Evolutionary conservation across 2,113 vertebrate species (phyloP).

Genomic region (Pica pica): DNA sequence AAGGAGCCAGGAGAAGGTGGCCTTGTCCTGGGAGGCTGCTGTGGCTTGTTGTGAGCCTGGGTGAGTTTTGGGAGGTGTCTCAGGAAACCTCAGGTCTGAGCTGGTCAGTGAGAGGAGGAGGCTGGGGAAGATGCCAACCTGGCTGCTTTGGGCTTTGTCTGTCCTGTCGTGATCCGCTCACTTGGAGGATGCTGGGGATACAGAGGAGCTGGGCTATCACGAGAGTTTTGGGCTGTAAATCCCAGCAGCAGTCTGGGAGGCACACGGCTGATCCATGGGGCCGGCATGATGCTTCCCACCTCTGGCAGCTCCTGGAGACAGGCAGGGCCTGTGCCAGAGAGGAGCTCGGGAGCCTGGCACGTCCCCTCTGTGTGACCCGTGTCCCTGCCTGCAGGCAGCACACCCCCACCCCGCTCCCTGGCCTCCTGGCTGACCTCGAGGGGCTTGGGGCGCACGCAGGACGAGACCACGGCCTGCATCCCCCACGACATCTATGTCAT

Average conservation of each 20-base stretch:
- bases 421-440: constrained; percentile 83
- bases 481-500: constrained; percentile 85
- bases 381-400: constrained; percentile 66
- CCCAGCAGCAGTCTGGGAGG: background rate
- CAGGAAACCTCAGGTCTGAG: background rate
- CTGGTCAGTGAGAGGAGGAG: background rate
- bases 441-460: constrained; percentile 77
- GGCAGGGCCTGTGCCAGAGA: background rate
- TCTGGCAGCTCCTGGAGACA: rapidly evolving
- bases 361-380: rapidly evolving
- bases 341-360: rapidly evolving
- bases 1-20: background rate
- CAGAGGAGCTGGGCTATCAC: rapidly evolving
- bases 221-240: background rate
- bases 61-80: background rate
- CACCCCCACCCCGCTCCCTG: constrained; percentile 75
- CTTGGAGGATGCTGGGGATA: background rate
- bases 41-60: rapidly evolving
- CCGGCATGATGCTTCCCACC: background rate
- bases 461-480: constrained; percentile 72
- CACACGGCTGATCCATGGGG: rapidly evolving
- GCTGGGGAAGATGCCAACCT: background rate
- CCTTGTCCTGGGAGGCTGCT: background rate
- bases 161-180: rapidly evolving
- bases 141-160: background rate